Percentiles rank a stretch among this genome's conserved stretches.
These are phyloP conservation scores for Ahaetulla prasina DNA, from an alignment of 2,113 vertebrate species.

Conservation along the genomic window DNA sequence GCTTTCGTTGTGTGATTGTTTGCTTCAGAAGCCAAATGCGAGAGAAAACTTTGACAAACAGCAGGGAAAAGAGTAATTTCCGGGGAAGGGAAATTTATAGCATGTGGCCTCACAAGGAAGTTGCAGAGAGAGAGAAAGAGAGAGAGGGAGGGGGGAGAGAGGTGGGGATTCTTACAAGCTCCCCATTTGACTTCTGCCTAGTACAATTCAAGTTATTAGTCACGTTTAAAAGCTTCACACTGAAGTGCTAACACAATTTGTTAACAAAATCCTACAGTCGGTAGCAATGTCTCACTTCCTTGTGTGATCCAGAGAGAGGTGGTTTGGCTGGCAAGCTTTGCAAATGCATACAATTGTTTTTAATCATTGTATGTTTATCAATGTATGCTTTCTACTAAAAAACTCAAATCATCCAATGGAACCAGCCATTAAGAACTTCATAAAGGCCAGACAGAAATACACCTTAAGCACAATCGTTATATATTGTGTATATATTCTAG, in stretches of 20 bases:
- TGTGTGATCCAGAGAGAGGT: not conserved
- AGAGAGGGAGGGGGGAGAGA: not conserved
- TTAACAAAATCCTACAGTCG: not conserved
- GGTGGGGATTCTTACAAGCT: not conserved
- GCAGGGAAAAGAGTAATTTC: not conserved
- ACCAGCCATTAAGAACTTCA: not conserved
- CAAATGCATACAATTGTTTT: not conserved
- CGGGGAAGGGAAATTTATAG: not conserved
- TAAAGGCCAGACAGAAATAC: no score
- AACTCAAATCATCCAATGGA: not conserved
- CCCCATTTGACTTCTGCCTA: constrained; percentile 6
- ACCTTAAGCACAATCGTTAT: not conserved
- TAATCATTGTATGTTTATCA: not conserved
- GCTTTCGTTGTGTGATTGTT: fast-evolving
- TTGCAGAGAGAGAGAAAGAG: constrained; percentile 2
- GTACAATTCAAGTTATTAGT: not conserved
- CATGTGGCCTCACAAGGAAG: constrained; percentile 22
- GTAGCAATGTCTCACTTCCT: not conserved
- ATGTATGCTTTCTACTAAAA: not conserved
- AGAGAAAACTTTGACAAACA: not conserved
- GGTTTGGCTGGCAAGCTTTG: no score
- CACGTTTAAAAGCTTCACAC: not conserved
- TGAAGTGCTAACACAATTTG: not conserved
- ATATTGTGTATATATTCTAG: not conserved
- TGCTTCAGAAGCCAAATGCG: fast-evolving